Percentiles rank a stretch among this genome's conserved stretches.
Conservation (phyloP, 64 coral and sea anemone genomes). For the Dendrophyllia cribrosa region DNA sequence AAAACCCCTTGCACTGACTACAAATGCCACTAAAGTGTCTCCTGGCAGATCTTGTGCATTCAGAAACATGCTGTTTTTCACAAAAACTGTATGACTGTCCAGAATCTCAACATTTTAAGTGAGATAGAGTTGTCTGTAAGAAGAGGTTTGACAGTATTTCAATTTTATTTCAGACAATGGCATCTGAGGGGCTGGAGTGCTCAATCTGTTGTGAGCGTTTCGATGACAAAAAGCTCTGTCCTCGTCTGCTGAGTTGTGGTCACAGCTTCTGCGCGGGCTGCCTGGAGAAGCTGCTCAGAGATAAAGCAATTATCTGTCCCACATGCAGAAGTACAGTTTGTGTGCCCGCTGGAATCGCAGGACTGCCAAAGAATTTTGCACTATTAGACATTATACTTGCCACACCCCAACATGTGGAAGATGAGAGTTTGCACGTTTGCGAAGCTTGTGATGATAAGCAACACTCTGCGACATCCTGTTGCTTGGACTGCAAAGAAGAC, state of each 20-base stretch:
- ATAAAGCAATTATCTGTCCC: background rate
- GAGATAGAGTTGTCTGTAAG: no score
- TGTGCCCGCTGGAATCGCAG: background rate
- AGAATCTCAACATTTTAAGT: no score
- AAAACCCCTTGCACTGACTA: no score
- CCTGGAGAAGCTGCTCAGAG: background rate
- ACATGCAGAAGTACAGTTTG: background rate
- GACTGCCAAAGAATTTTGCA: background rate
- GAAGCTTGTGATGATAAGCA: background rate
- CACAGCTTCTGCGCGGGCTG: background rate
- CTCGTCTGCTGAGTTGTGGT: background rate
- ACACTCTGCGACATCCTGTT: background rate
- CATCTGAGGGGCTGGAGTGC: background rate
- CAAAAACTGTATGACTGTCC: no score
- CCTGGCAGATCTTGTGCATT: no score
- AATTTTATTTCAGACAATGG: background rate
- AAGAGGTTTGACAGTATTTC: no score
- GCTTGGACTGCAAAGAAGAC: background rate
- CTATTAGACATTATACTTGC: background rate
- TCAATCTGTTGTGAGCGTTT: background rate
- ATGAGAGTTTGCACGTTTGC: background rate
- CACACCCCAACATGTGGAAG: background rate
- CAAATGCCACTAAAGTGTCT: no score
- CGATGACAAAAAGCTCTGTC: background rate
- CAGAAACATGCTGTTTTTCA: no score